Conservation (phyloP, 2,113 vertebrate species). For the Microtus richardsoni region DNA sequence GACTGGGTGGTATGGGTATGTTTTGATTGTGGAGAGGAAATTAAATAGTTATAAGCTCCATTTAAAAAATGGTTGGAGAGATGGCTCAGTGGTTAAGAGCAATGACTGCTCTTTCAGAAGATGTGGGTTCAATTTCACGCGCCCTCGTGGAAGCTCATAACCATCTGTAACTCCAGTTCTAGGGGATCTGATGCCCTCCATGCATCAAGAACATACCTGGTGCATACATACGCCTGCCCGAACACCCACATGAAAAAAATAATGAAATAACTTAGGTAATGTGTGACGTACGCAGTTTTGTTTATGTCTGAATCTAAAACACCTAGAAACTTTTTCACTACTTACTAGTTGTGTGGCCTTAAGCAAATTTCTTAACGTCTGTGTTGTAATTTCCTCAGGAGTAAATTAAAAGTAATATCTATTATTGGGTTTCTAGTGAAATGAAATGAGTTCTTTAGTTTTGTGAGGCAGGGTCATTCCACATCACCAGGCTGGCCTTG, state of each 20-base stretch:
- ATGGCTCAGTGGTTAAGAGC: neutral
- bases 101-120: neutral
- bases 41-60: neutral
- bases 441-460: neutral
- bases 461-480: neutral
- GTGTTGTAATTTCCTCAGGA: neutral
- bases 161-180: neutral
- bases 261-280: neutral
- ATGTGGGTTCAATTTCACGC: neutral
- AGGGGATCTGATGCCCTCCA: neutral
- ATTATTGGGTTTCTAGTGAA: neutral
- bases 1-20: neutral
- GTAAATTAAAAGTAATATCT: neutral
- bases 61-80: neutral
- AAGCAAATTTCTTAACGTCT: neutral
- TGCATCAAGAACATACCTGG: neutral
- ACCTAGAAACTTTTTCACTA: neutral
- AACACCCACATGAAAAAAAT: neutral
- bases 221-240: neutral
- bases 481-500: neutral
- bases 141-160: neutral
- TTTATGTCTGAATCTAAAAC: neutral
- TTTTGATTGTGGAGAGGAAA: constrained; percentile 41
- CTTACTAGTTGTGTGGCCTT: neutral
- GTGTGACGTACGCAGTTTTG: neutral